Percentiles rank a stretch among this genome's conserved stretches.
Evolutionary conservation across 2,113 vertebrate genomes (phyloP).

Genomic region (Limanda limanda): DNA sequence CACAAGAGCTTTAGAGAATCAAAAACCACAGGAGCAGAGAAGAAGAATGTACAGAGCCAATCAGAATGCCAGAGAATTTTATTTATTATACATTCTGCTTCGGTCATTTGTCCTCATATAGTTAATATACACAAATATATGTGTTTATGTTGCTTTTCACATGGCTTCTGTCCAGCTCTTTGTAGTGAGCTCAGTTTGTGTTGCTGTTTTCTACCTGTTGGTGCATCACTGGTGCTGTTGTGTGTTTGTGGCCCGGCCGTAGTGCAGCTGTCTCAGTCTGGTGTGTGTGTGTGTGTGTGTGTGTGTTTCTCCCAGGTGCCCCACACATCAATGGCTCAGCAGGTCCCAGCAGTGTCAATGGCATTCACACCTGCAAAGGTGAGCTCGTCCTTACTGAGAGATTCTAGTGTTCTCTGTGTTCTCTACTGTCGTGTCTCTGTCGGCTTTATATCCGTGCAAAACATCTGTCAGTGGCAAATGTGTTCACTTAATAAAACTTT

Average conservation of each 20-base stretch:
- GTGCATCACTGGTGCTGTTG: background rate
- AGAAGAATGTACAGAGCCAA: too few species aligned
- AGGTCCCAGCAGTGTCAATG: constrained; percentile 92
- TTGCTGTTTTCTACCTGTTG: too few species aligned
- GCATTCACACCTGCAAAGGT: constrained; percentile 99
- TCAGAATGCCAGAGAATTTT: background rate
- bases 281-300: constrained; percentile 57
- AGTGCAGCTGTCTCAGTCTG: constrained; percentile 49
- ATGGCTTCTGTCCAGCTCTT: constrained; percentile 6
- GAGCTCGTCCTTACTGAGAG: constrained; percentile 75
- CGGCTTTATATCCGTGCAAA: constrained; percentile 31
- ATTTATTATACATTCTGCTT: background rate
- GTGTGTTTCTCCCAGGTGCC: constrained; percentile 78
- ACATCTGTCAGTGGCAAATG: constrained; percentile 20
- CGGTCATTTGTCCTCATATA: background rate
- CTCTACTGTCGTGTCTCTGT: constrained; percentile 14
- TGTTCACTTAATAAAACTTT: background rate
- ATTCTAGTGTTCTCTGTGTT: background rate
- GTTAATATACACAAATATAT: too few species aligned
- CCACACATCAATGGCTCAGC: constrained; percentile 81
- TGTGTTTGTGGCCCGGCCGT: constrained; percentile 20
- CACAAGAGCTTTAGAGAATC: background rate
- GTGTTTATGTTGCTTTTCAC: background rate
- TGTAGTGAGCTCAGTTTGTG: too few species aligned
- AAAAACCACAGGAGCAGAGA: too few species aligned